Evolutionary conservation across 1,140 invertebrate genomes (phyloP).

Genomic region (Bombus affinis): DNA sequence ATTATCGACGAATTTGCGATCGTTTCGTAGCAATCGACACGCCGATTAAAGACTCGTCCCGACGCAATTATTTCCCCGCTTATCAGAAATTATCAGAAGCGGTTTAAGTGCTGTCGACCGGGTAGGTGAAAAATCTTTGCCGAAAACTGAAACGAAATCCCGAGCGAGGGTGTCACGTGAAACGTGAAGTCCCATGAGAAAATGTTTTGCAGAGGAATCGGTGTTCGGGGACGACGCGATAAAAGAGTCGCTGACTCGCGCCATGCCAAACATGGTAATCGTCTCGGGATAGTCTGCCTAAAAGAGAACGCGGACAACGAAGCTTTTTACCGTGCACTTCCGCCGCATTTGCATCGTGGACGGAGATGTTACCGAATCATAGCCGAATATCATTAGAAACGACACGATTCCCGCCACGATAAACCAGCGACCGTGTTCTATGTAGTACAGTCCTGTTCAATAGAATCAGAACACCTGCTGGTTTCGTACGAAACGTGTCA

Average conservation of each 20-base stretch:
- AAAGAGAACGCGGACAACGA: constrained; percentile 30
- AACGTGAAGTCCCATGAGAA: neutral
- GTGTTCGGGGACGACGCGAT: neutral
- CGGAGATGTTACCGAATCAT: constrained; percentile 49
- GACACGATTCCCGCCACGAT: constrained; percentile 36
- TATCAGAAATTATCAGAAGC: constrained; percentile 19
- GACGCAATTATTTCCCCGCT: constrained; percentile 18
- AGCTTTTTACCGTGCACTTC: constrained; percentile 32
- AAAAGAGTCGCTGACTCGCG: neutral
- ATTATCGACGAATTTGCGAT: constrained; percentile 36
- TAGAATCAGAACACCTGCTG: neutral
- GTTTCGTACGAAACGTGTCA: neutral
- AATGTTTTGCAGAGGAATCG: constrained; percentile 35
- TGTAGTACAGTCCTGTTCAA: neutral
- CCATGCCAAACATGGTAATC: constrained; percentile 39
- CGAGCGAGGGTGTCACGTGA: too few species aligned
- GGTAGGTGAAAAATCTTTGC: neutral
- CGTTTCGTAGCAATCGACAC: neutral
- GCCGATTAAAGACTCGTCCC: neutral
- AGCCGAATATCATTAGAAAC: constrained; percentile 57
- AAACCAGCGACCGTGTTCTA: constrained; percentile 27
- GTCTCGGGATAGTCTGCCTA: neutral
- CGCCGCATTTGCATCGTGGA: constrained; percentile 44
- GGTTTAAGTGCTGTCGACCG: neutral
- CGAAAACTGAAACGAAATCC: neutral